Percentiles rank a stretch among this genome's conserved stretches.
Conservation (phyloP, 2,888 invertebrate species). For the Gisinianus flammeolus region DNA sequence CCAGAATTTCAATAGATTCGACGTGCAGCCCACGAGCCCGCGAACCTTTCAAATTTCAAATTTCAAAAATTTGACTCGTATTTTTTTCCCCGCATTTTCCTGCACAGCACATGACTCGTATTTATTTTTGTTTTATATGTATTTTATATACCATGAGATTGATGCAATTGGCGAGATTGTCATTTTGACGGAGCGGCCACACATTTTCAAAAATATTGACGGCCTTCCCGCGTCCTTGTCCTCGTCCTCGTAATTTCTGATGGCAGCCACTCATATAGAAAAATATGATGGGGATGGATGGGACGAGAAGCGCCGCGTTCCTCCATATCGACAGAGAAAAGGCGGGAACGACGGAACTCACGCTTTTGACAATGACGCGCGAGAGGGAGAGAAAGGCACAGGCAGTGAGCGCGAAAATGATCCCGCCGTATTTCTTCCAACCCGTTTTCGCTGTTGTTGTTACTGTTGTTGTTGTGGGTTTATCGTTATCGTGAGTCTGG, state of each 20-base stretch:
- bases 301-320: constrained; percentile 46
- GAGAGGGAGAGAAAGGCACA: constrained; percentile 50
- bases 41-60: constrained; percentile 39
- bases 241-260: constrained; percentile 2
- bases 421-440: constrained; percentile 46
- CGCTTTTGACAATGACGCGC: constrained; percentile 47
- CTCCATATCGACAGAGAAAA: constrained; percentile 51
- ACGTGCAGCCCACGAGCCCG: constrained; percentile 49
- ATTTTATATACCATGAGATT: not conserved
- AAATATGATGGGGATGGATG: constrained; percentile 42
- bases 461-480: no score
- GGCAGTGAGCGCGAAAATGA: constrained; percentile 46
- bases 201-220: constrained; percentile 40
- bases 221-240: no score
- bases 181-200: constrained; percentile 21
- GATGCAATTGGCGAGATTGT: not conserved
- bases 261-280: constrained; percentile 27
- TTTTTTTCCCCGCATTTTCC: no score
- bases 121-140: no score
- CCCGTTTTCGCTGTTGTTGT: not conserved
- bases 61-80: no score
- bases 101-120: no score
- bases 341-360: constrained; percentile 48
- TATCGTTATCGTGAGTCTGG: no score
- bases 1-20: constrained; percentile 49